Conservation (phyloP, 2,797 vertebrate species). For the Monodelphis domestica region DNA sequence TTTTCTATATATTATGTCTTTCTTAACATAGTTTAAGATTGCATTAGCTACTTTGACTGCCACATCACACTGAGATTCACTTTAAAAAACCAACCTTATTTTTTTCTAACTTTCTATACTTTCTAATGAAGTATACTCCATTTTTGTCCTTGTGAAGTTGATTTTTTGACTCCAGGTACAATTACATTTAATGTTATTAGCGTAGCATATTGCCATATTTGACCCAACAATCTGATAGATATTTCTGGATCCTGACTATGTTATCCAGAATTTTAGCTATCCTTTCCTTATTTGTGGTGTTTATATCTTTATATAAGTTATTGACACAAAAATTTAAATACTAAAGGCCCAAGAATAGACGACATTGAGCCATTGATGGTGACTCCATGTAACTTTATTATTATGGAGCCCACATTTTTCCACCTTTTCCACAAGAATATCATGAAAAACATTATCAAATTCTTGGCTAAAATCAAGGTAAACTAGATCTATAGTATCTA, state of each 20-base stretch:
- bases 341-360: neutral
- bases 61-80: neutral
- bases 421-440: neutral
- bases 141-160: neutral
- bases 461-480: neutral
- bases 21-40: neutral
- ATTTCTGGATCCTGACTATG: neutral
- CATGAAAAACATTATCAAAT: no score
- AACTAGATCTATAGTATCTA: neutral
- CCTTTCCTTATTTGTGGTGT: neutral
- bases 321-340: neutral
- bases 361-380: neutral
- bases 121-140: neutral
- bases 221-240: neutral
- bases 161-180: neutral
- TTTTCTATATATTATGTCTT: neutral
- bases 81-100: neutral
- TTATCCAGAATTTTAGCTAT: neutral
- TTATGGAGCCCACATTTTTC: neutral
- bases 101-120: neutral
- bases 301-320: neutral
- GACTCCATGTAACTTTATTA: neutral
- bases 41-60: neutral
- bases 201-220: neutral
- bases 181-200: neutral